Evolutionary conservation across 2,888 invertebrate species (phyloP).

Genomic region (Drosophila nigricruria): DNA sequence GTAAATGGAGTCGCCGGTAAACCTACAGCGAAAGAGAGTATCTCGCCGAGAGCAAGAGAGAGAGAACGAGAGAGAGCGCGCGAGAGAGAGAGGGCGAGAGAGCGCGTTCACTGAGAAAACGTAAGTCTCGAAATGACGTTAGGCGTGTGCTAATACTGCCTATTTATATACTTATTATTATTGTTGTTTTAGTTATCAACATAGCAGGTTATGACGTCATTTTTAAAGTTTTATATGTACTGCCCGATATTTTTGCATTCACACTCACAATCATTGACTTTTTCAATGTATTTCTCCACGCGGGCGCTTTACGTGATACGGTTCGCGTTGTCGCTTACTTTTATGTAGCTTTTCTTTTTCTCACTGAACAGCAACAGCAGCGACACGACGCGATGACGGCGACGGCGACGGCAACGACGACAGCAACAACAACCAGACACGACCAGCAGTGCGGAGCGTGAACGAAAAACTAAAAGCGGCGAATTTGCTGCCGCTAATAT

Average conservation of each 20-base stretch:
- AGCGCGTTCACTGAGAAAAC: constrained; percentile 51
- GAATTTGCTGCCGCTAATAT: constrained; percentile 56
- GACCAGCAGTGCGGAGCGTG: constrained; percentile 77
- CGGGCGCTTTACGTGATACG: constrained; percentile 44
- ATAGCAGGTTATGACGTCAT: constrained; percentile 21
- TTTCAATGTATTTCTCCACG: constrained; percentile 34
- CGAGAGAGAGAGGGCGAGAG: too few species aligned
- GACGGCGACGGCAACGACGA: constrained; percentile 42
- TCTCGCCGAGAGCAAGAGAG: constrained; percentile 28
- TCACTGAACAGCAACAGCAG: constrained; percentile 47
- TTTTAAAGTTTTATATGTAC: constrained; percentile 2
- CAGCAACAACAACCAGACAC: constrained; percentile 74
- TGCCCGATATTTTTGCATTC: constrained; percentile 14
- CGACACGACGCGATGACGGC: constrained; percentile 36
- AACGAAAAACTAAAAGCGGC: constrained; percentile 74
- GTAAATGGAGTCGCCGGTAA: constrained; percentile 71
- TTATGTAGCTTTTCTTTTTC: constrained; percentile 43
- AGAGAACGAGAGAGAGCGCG: constrained; percentile 20
- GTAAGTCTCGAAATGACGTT: constrained; percentile 43
- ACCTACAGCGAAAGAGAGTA: constrained; percentile 55
- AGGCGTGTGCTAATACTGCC: constrained; percentile 11
- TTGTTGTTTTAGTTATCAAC: constrained; percentile 12
- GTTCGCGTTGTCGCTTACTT: constrained; percentile 46
- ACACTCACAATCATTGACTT: constrained; percentile 7
- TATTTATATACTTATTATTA: constrained; percentile 5